Evolutionary conservation across 1,140 invertebrate species (phyloP).

Genomic region (Drosophila insularis): DNA sequence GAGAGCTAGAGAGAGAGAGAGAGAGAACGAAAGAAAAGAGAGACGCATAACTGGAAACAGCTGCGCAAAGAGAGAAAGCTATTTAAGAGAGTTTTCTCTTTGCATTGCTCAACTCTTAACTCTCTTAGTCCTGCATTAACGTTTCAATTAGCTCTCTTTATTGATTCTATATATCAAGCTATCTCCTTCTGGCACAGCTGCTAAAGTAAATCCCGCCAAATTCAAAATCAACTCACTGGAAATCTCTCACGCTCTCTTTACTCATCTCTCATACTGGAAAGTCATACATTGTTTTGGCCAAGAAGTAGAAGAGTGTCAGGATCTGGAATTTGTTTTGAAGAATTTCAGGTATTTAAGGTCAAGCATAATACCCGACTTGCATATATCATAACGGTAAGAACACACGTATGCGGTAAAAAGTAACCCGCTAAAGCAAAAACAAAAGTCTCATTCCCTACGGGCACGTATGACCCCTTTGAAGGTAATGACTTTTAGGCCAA

Average conservation of each 20-base stretch:
- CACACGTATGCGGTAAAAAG: background rate
- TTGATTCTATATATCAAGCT: background rate
- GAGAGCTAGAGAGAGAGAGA: slow-evolving; percentile 8
- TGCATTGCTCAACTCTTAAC: background rate
- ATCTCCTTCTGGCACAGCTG: slow-evolving; percentile 51
- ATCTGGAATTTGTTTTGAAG: slow-evolving; percentile 28
- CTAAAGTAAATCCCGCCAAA: slow-evolving; percentile 63
- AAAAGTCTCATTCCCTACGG: slow-evolving; percentile 12
- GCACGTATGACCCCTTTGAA: slow-evolving; percentile 72
- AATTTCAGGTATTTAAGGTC: slow-evolving; percentile 14
- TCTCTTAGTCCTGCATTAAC: slow-evolving; percentile 48
- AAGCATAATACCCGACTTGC: slow-evolving; percentile 18
- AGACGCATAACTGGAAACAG: slow-evolving; percentile 26
- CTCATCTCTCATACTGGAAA: slow-evolving; percentile 49
- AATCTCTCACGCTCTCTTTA: background rate
- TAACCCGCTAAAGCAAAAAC: background rate
- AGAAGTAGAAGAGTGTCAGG: background rate
- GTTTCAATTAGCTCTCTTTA: slow-evolving; percentile 37
- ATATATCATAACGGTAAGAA: slow-evolving; percentile 6
- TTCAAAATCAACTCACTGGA: slow-evolving; percentile 12
- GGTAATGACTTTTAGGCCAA: slow-evolving; percentile 67
- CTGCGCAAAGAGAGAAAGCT: slow-evolving; percentile 45
- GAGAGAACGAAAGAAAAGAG: too few relatives aligned
- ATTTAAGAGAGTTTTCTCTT: slow-evolving; percentile 28
- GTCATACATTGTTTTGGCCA: background rate